Evolutionary conservation across 2,797 vertebrate species (phyloP).

Genomic region (Crocodylus rhombifer): DNA sequence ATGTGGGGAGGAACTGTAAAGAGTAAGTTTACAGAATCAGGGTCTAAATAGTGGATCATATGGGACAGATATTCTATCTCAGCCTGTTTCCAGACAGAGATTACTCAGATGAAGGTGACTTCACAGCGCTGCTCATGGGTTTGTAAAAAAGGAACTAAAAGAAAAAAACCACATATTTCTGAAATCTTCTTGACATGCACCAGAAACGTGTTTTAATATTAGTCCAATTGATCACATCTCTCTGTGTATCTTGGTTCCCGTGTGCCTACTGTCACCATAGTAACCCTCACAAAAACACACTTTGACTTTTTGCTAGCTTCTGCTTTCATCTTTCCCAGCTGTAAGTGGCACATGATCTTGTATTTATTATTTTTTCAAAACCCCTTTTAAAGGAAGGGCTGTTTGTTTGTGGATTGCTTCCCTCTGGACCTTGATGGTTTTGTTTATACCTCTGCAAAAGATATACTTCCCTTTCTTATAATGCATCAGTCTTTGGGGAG

Average conservation of each 20-base stretch:
- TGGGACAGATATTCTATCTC: neutral
- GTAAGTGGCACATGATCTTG: neutral
- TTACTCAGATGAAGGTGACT: neutral
- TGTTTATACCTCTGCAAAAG: neutral
- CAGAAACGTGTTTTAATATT: neutral
- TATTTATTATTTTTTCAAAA: neutral
- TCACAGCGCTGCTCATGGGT: neutral
- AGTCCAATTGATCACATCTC: neutral
- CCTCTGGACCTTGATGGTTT: fast-evolving
- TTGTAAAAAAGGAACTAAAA: neutral
- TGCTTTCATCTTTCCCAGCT: neutral
- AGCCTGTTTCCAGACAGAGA: neutral
- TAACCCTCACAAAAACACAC: neutral
- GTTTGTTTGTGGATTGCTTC: neutral
- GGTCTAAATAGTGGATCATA: neutral
- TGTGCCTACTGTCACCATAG: neutral
- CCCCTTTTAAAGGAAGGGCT: neutral
- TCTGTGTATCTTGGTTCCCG: neutral
- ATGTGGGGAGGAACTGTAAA: neutral
- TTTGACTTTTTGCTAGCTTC: neutral
- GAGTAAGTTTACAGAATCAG: neutral
- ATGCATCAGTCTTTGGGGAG: no score
- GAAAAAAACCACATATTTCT: neutral
- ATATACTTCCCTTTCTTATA: no score
- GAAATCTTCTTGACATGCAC: neutral